Percentiles rank a stretch among this genome's conserved stretches.
These are phyloP conservation scores for Venustoraphidia nigricollis DNA, from an alignment of 2,888 invertebrate species.

Conservation along the genomic window DNA sequence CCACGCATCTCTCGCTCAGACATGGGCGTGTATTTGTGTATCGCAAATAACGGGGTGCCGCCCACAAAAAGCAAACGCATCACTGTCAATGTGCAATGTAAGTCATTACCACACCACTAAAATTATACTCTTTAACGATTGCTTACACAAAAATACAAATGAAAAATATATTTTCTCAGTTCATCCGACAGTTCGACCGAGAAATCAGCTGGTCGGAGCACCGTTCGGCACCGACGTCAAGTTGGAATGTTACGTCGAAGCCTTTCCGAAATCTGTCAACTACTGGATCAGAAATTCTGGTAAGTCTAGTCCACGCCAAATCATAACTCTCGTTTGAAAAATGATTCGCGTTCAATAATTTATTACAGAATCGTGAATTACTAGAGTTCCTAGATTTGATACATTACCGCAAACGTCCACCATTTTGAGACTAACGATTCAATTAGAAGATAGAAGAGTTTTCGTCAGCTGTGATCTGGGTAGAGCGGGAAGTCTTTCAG, in stretches of 20 bases:
- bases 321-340: background rate
- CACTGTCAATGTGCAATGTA: slow-evolving; percentile 38
- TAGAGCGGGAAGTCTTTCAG: no score
- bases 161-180: slow-evolving; percentile 24
- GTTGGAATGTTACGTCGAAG: slow-evolving; percentile 40
- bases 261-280: slow-evolving; percentile 37
- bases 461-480: no score
- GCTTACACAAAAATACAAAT: slow-evolving; percentile 2
- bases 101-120: slow-evolving; percentile 19
- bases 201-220: slow-evolving; percentile 39
- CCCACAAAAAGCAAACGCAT: slow-evolving; percentile 40
- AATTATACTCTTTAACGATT: background rate
- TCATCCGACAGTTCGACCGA: slow-evolving; percentile 39
- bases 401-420: no score
- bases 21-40: slow-evolving; percentile 40
- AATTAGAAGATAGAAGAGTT: no score
- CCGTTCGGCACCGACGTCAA: slow-evolving; percentile 34
- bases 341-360: background rate
- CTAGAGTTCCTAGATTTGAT: no score
- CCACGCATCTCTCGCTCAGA: slow-evolving; percentile 34
- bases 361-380: no score
- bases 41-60: slow-evolving; percentile 37
- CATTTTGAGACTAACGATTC: no score
- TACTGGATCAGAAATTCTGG: slow-evolving; percentile 37
- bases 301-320: slow-evolving; percentile 15